These are phyloP conservation scores for Drosophila carrolli DNA, from an alignment of 1,140 invertebrate genomes.

Conservation along the genomic window DNA sequence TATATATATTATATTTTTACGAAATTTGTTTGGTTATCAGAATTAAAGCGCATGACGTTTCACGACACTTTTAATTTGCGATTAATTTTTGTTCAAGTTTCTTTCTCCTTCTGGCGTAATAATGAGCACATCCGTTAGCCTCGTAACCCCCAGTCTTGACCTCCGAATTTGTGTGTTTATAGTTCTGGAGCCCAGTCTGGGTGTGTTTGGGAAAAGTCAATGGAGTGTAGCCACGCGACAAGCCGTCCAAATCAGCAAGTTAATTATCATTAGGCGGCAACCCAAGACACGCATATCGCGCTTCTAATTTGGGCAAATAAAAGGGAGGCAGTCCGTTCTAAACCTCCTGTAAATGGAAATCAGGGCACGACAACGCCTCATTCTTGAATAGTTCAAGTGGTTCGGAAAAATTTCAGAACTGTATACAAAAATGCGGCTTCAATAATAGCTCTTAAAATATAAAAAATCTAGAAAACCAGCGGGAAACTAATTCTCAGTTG, in stretches of 20 bases:
- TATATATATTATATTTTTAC: no score
- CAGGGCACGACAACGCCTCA: slow-evolving; percentile 59
- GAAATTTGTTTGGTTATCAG: no score
- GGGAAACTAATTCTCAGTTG: slow-evolving; percentile 18
- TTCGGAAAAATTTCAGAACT: no score
- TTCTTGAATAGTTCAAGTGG: neutral
- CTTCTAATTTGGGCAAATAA: slow-evolving; percentile 45
- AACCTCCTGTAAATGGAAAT: slow-evolving; percentile 46
- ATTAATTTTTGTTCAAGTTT: neutral
- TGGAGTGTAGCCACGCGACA: slow-evolving; percentile 71
- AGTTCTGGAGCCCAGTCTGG: slow-evolving; percentile 10
- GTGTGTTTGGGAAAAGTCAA: slow-evolving; percentile 44
- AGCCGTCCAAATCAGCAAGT: slow-evolving; percentile 54
- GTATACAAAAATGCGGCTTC: slow-evolving; percentile 16
- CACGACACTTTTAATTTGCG: neutral
- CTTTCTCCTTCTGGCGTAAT: slow-evolving; percentile 13
- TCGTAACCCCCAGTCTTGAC: slow-evolving; percentile 19
- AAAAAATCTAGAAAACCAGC: slow-evolving; percentile 10
- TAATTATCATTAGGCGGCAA: slow-evolving; percentile 57
- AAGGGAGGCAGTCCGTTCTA: neutral
- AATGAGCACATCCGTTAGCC: slow-evolving; percentile 24
- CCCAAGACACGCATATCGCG: slow-evolving; percentile 57
- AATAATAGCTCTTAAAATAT: slow-evolving; percentile 11
- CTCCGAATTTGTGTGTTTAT: slow-evolving; percentile 4
- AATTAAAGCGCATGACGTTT: no score